Base-by-base conservation (phyloP, 1,140 invertebrate genomes). In the roundworm (Caenorhabditis elegans) region DNA sequence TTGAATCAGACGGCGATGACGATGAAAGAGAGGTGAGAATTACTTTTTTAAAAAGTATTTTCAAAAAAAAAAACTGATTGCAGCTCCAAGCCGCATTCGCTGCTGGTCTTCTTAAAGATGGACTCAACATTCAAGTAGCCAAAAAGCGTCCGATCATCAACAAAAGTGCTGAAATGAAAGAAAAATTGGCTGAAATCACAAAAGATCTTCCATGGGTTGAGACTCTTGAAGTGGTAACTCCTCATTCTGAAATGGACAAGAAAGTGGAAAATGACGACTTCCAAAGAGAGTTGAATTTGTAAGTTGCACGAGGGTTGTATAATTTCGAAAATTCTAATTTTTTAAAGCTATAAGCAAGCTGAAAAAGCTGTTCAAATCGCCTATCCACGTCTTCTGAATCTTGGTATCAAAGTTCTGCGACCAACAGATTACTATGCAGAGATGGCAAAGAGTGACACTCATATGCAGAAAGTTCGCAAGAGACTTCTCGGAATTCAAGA, bases 401-500 rank as follows among this genome's bases (percentile, higher is more conserved):
- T 86, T 13, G 80, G 81, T 15, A 76, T 89, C 22, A 82, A 85
- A 28, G 81, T 88, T 24, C 65, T 85, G 26, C 85, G 88, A 4
- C 97, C 97, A 0, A 94, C 95, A 36, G 97, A 98, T 91, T 99
- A 97, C 91, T 98, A 97, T 92, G 97, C 97, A 0, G 95, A 99
- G 92, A 99, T 99, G 97, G 95, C 95, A 2, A 99, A 99, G 90
- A 93, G 94, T 65, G 97, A 99, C 91, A 92, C 93, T 48, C 97
- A 99, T 85, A 99, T 99, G 97, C 95, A 97, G 88, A 98, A 96
- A 90, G 93, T 98, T 0, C 92, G 95, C 65, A 92, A 94, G 87
- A 94, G 94, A 87, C 89, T 98, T 0, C 92, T 95, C 90, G 93
- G 94, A 53, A 95, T 96, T 89, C 94, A 98, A 88, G 92, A 93